Evolutionary conservation across 2,888 invertebrate species (phyloP).

Genomic region (Loripinus fragilis): DNA sequence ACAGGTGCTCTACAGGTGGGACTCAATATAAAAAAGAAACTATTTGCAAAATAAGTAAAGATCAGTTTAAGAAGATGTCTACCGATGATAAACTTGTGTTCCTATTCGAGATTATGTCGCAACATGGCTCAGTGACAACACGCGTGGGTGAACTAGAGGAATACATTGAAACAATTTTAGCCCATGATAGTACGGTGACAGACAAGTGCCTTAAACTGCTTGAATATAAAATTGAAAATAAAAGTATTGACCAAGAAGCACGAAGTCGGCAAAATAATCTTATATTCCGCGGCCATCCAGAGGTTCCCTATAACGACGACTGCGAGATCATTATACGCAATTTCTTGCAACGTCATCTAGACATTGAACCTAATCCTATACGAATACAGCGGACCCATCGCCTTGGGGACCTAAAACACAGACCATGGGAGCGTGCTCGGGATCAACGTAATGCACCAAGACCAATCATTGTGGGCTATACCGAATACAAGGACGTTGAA

Average conservation of each 20-base stretch:
- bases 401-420: too few relatives aligned
- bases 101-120: constrained; percentile 1
- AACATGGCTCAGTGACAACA: neutral
- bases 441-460: neutral
- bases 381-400: too few relatives aligned
- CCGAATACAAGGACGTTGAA: neutral
- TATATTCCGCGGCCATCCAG: constrained; percentile 2
- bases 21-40: neutral
- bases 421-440: too few relatives aligned
- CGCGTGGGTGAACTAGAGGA: neutral
- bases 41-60: constrained; percentile 7
- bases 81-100: neutral
- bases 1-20: neutral
- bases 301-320: neutral
- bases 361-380: neutral
- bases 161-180: neutral
- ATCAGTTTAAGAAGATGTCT: neutral
- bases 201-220: too few relatives aligned
- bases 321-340: neutral
- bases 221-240: too few relatives aligned
- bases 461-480: neutral
- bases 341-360: neutral
- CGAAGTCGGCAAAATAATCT: neutral
- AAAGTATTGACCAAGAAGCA: too few relatives aligned
- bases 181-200: too few relatives aligned